phyloP scores from a whole-genome alignment of 2,113 vertebrate genomes.

The Eublepharis macularius region DNA sequence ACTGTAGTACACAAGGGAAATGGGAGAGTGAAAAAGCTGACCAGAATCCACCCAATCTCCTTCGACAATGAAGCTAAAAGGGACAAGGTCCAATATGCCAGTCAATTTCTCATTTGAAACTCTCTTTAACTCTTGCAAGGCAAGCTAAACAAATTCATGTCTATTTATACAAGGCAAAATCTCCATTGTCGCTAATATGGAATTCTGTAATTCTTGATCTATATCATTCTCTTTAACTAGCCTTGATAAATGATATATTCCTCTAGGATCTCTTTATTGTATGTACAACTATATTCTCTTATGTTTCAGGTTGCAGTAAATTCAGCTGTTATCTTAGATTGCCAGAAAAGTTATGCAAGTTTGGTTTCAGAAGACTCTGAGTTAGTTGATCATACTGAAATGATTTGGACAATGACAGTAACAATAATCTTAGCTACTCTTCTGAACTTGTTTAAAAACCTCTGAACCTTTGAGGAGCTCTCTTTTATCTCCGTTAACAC shows the following conservation, averaged over 20 bases:
- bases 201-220: background rate
- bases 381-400: background rate
- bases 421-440: background rate
- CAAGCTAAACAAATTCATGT: background rate
- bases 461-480: background rate
- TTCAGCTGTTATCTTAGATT: background rate
- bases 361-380: background rate
- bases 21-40: too few species aligned
- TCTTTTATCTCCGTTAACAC: background rate
- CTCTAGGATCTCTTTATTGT: background rate
- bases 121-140: background rate
- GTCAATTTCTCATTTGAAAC: background rate
- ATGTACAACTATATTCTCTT: background rate
- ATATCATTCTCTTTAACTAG: background rate
- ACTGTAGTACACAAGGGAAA: too few species aligned
- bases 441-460: slow-evolving; percentile 1
- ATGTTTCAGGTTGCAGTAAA: background rate
- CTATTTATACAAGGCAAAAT: background rate
- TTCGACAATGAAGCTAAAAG: background rate
- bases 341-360: background rate
- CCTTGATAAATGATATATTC: background rate
- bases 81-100: background rate
- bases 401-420: background rate
- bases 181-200: background rate
- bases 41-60: too few species aligned